Conservation (phyloP, 2,888 invertebrate genomes). For the Sphecodes monilicornis region DNA sequence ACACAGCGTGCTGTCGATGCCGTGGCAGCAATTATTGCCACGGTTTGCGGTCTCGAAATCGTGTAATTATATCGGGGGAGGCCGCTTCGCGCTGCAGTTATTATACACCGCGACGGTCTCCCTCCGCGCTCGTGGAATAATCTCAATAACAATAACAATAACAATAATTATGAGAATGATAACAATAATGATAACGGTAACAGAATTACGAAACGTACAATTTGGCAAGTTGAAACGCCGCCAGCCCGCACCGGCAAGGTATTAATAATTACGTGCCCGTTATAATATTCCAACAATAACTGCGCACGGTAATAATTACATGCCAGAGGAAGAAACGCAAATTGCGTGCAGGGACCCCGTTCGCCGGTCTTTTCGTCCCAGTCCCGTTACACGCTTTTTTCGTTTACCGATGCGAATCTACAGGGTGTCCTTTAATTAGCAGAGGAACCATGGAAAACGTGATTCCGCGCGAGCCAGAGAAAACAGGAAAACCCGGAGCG, state of each 20-base stretch:
- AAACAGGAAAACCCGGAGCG: not conserved
- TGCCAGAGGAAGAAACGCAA: not conserved
- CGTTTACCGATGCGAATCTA: not conserved
- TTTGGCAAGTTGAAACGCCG: constrained; percentile 50
- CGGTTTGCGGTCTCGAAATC: constrained; percentile 34
- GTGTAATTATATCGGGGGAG: constrained; percentile 33
- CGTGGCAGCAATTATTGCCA: constrained; percentile 35
- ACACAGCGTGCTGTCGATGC: constrained; percentile 13
- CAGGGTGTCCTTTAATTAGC: not conserved
- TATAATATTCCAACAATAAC: constrained; percentile 52
- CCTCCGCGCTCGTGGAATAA: constrained; percentile 12
- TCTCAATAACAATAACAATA: constrained; percentile 50
- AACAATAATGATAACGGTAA: constrained; percentile 59
- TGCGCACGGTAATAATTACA: constrained; percentile 40
- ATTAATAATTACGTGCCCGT: constrained; percentile 64
- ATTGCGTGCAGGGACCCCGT: not conserved
- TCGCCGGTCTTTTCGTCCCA: not conserved
- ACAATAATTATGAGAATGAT: constrained; percentile 53
- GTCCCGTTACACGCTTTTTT: not conserved
- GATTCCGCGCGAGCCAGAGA: not conserved
- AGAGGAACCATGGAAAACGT: not conserved
- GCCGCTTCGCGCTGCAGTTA: constrained; percentile 17
- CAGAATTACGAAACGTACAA: constrained; percentile 60
- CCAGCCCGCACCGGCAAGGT: constrained; percentile 35
- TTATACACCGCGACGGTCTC: not conserved